Evolutionary conservation across 2,113 vertebrate genomes (phyloP), one percentile per base, ranked within the genome.

Genomic region (Carassius gibelio): DNA sequence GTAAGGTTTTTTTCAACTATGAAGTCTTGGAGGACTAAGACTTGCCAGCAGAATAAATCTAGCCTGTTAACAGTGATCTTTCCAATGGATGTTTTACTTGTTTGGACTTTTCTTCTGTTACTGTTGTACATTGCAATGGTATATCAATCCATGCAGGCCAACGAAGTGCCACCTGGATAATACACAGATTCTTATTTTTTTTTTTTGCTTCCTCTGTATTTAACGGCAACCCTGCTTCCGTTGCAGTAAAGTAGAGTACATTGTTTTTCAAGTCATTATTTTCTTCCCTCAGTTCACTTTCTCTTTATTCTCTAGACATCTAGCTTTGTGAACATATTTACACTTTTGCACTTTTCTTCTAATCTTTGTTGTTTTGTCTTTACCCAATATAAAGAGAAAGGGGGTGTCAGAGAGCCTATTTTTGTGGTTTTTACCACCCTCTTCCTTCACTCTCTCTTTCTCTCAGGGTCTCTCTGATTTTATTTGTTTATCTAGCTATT

Each of bases 351-450:
- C 19, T 62, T 81, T 81, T 66, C 78, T 81, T 62, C n/a, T 66
- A 21, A 57, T 17, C 61, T 69, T 86, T 72, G 74, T 84, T 69
- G 62, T 86, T 81, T 75, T 78, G 57, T 84, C 82, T 75, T 52
- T 30, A 77, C 62, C 21, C 38, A 26, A 26, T 62, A 62, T 13
- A 1, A 50, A 57, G 21, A 21, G 17, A 71, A 45, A 30, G 5
- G 15, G 30, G 17, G 45, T 72, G 30, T 68, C 61, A 61, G 81
- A 36, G 61, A 80, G 74, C 92, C 88, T 87, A 38, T 88, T 74
- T 90, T 87, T 92, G 89, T 88, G 90, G 85, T 89, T 90, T 91
- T 88, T 90, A 87, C 88, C 87, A 52, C 48, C 74, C 26, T 14
- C 80, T 86, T 91, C 89, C 82, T 38, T 59, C 68, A 38, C 8